Evolutionary conservation across 1,140 invertebrate genomes (phyloP), one percentile per base, ranked within the genome.

Genomic region (Drosophila burlai): DNA sequence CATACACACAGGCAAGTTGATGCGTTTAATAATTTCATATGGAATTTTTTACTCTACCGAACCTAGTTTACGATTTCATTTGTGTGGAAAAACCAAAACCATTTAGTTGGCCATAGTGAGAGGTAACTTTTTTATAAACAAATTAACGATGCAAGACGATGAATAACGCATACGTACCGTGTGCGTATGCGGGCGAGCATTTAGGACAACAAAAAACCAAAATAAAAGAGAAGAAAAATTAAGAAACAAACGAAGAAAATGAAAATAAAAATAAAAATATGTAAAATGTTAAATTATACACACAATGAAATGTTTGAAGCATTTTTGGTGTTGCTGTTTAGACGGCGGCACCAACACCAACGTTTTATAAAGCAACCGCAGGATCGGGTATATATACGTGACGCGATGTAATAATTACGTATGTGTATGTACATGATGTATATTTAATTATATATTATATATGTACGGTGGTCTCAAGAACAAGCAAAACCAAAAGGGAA

Each of bases 311-410:
- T 86, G 82, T 90, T 89, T 78, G 49, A 91, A 91, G 83, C 80
- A 91, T 91, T 91, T 91, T 91, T 91, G 87, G 83, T 87, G 87
- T 47, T 58, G 71, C 59, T 89, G 58, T 80, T 86, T 91, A 91
- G 80, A 91, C 58, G 76, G 74, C 71, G 71, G 50, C 87, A 78
- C 77, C 80, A 86, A 91, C 82, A 91, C 73, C 77, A 91, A 78
- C 60, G 75, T 87, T 87, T 87, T 87, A 90, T 85, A 81, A 79
- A 80, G 58, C 73, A 84, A 68, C 64, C 63, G 65, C 57, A 63
- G n/a, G 52, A 59, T 67, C 40, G 67, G 36, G 36, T 54, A 54
- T 57, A 72, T 61, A 81, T 60, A 80, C 80, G 63, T 67, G 68
- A 50, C 49, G 75, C 64, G 80, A 80, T 83, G 80, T 82, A 80